Conservation (phyloP, 2,797 vertebrate genomes). For the Takifugu ocellatus region DNA sequence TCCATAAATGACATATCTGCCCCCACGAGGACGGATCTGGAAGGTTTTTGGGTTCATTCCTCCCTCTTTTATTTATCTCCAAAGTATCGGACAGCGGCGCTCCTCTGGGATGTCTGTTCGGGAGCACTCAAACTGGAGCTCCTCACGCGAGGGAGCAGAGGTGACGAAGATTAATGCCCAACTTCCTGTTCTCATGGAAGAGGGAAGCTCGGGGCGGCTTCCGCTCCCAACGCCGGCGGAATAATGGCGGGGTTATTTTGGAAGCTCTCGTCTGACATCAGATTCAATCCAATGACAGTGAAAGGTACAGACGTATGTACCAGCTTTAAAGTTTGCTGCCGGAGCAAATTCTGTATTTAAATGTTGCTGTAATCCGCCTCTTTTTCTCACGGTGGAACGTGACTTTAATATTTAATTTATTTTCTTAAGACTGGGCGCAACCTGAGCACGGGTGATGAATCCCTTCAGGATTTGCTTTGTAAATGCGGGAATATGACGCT, state of each 20-base stretch:
- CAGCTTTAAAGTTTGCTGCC: slow-evolving; percentile 19
- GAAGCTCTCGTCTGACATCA: slow-evolving; percentile 11
- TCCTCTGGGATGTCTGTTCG: slow-evolving; percentile 10
- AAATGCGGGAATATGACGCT: slow-evolving; percentile 34
- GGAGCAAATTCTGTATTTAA: slow-evolving; percentile 24
- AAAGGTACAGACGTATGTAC: slow-evolving; percentile 13
- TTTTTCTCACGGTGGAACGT: slow-evolving; percentile 33
- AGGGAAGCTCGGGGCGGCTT: not conserved
- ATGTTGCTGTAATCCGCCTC: slow-evolving; percentile 31
- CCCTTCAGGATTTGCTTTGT: slow-evolving; percentile 25
- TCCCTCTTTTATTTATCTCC: slow-evolving; percentile 30
- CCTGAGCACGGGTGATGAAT: slow-evolving; percentile 1
- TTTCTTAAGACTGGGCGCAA: slow-evolving; percentile 34
- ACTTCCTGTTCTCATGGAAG: not conserved
- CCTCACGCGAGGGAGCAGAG: not conserved
- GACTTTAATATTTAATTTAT: slow-evolving; percentile 58
- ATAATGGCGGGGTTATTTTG: slow-evolving; percentile 4
- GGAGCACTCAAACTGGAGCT: slow-evolving; percentile 29
- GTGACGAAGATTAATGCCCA: no score
- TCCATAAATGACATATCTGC: slow-evolving; percentile 47
- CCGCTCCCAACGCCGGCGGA: not conserved
- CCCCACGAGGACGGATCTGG: slow-evolving; percentile 14
- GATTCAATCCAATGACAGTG: slow-evolving; percentile 1
- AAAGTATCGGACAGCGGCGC: no score
- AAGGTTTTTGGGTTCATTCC: slow-evolving; percentile 40